phyloP scores from a whole-genome alignment of 2,888 invertebrate species.

The Phlogophora meticulosa region DNA sequence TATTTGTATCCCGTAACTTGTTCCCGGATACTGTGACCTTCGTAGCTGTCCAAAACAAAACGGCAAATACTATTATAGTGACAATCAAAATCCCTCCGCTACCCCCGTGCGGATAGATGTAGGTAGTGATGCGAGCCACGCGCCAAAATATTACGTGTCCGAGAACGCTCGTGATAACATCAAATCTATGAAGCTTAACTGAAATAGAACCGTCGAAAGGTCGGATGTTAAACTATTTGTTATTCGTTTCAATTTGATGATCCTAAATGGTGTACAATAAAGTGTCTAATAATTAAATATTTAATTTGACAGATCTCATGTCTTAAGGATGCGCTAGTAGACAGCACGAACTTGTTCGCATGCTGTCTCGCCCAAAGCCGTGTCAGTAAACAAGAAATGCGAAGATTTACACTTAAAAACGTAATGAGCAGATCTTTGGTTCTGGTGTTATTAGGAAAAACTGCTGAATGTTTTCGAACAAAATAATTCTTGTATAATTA shows the following conservation, averaged over 20 bases:
- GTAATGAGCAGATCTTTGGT: too few species aligned
- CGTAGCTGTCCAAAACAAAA: conserved; percentile 85
- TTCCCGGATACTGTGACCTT: conserved; percentile 66
- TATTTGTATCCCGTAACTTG: conserved; percentile 56
- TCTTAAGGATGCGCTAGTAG: neutral
- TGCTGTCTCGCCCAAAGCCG: too few species aligned
- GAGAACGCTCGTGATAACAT: conserved; percentile 72
- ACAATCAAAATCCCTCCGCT: conserved; percentile 69
- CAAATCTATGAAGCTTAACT: conserved; percentile 70
- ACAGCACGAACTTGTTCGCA: too few species aligned
- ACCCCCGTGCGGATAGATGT: conserved; percentile 65
- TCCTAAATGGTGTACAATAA: too few species aligned
- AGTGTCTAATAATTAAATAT: too few species aligned
- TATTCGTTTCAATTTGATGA: too few species aligned
- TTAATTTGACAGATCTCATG: too few species aligned
- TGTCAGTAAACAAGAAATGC: too few species aligned
- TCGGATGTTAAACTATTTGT: conserved; percentile 40
- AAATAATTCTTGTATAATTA: too few species aligned
- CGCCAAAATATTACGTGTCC: conserved; percentile 78
- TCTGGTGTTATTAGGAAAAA: too few species aligned
- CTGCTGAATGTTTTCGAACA: too few species aligned
- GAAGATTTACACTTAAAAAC: too few species aligned
- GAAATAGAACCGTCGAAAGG: conserved; percentile 73
- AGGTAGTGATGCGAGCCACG: conserved; percentile 70
- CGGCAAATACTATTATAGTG: conserved; percentile 80